These are phyloP conservation scores for Rhynchotus rufescens DNA, from an alignment of 2,797 vertebrate species.

Conservation along the genomic window DNA sequence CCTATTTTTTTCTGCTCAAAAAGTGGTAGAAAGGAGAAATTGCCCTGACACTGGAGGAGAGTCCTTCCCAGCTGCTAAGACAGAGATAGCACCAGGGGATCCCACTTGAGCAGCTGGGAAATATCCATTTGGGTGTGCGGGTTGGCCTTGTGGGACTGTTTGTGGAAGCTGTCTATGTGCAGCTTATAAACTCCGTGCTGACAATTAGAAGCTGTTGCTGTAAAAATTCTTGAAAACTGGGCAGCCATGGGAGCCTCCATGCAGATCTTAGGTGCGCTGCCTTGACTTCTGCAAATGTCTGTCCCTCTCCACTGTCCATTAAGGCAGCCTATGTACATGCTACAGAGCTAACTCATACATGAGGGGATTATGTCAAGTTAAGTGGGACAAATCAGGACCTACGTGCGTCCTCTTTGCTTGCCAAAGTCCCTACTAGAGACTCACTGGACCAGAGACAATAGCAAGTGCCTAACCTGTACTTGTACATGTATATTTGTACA, in stretches of 20 bases:
- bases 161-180: slow-evolving; percentile 43
- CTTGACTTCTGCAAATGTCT: not conserved
- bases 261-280: not conserved
- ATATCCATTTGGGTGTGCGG: slow-evolving; percentile 52
- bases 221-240: slow-evolving; percentile 30
- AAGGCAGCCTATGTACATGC: not conserved
- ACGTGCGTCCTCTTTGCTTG: not conserved
- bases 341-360: not conserved
- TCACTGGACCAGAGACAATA: not conserved
- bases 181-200: slow-evolving; percentile 7
- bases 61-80: slow-evolving; percentile 33
- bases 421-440: not conserved
- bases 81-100: slow-evolving; percentile 26
- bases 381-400: not conserved
- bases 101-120: slow-evolving; percentile 58
- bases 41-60: slow-evolving; percentile 10
- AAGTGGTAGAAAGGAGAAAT: not conserved
- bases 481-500: too few species aligned
- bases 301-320: not conserved
- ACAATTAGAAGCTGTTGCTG: slow-evolving; percentile 56
- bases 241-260: not conserved
- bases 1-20: slow-evolving; percentile 1
- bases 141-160: slow-evolving; percentile 51
- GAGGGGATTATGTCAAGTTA: not conserved
- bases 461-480: not conserved